phyloP scores from a whole-genome alignment of 2,888 invertebrate species.

The Enoplolaimus lenunculus region DNA sequence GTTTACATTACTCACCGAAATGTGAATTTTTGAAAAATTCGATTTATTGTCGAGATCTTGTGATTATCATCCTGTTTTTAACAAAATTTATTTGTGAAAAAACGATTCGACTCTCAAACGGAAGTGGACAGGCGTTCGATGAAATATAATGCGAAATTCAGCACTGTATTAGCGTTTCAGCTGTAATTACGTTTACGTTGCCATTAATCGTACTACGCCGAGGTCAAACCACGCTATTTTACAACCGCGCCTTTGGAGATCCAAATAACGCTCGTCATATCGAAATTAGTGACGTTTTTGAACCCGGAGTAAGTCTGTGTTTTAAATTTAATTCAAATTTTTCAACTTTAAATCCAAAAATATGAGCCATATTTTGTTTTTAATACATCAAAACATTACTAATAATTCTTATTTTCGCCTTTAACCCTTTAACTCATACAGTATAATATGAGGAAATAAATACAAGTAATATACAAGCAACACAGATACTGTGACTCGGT shows the following conservation, averaged over 20 bases:
- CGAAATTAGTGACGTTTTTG: neutral
- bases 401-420: neutral
- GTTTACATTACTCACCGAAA: no score
- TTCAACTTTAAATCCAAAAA: neutral
- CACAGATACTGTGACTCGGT: no score
- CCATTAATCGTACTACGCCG: conserved; percentile 9
- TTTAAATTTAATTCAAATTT: neutral
- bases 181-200: neutral
- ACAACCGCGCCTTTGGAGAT: neutral
- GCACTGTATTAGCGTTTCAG: no score
- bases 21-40: no score
- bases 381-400: neutral
- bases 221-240: neutral
- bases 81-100: no score
- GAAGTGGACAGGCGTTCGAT: no score
- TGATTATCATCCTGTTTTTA: no score
- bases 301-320: neutral
- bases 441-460: no score
- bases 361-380: neutral
- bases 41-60: no score
- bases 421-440: neutral
- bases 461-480: no score
- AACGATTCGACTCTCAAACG: no score
- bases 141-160: no score
- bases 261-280: neutral